Base-by-base conservation (phyloP, 2,113 vertebrate species). In the Limnothrissa miodon region DNA sequence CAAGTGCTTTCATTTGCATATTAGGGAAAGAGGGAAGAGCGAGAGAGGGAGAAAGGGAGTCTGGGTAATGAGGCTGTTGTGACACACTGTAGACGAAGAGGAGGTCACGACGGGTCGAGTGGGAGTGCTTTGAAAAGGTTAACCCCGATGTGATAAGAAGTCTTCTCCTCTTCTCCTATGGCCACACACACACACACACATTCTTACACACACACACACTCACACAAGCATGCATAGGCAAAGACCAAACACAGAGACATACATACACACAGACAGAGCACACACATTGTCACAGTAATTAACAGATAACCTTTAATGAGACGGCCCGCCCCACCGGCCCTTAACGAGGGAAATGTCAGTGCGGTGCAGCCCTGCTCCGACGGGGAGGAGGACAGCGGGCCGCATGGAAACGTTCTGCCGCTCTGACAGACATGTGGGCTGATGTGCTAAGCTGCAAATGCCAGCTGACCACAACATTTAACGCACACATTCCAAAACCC, bases 261-360 rank as follows among this genome's bases (percentile, higher is more conserved):
- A 6, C 59, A 66, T 1, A 66, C 48, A 29, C 25, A 66, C 59
- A 25, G n/a, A 25, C n/a, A 9, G 9, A 25, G 25, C 78, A 13
- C 82, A 74, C 66, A 74, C 89, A 85, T 88, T 92, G 89, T 94
- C 88, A 86, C 85, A 48, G 81, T 93, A 94, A 94, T 95, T 94
- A 94, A 91, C 89, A 91, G 90, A 93, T 94, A 91, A 94, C 94
- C 94, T 95, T 95, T 94, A 93, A 94, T 92, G 90, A 94, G 91
- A 79, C 90, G 81, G 84, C 84, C 80, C 48, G 84, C 86, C 90
- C 81, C 46, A 89, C 89, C 85, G 88, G 81, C 45, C 86, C 51
- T 88, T 89, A 89, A 89, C 87, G 81, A 87, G 83, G 82, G 81
- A 93, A 92, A 93, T 92, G 93, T 93, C 93, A 93, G 87, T 81